These are phyloP conservation scores for Scolopax mira DNA, from an alignment of 2,113 vertebrate genomes.

Conservation along the genomic window DNA sequence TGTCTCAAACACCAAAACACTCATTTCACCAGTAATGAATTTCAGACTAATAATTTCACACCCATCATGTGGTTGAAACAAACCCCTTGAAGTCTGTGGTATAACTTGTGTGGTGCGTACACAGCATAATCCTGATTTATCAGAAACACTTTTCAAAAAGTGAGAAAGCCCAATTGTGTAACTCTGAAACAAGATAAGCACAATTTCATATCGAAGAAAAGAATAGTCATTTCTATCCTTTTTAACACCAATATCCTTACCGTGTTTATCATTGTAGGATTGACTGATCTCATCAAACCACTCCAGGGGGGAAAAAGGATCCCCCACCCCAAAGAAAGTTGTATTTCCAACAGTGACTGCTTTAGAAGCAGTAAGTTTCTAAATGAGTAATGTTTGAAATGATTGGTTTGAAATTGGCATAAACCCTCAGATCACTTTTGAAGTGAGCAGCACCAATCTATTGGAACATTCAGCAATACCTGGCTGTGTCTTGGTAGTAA, in stretches of 20 bases:
- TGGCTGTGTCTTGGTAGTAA: not conserved
- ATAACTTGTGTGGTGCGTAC: not conserved
- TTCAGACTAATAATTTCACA: conserved; percentile 54
- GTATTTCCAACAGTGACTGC: not conserved
- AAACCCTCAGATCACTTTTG: not conserved
- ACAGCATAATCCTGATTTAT: not conserved
- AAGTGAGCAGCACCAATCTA: not conserved
- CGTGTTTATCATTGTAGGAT: not conserved
- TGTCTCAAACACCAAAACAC: conserved; percentile 17
- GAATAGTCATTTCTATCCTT: not conserved
- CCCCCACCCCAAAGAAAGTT: not conserved
- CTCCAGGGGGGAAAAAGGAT: not conserved
- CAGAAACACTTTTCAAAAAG: conserved; percentile 29
- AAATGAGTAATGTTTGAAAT: not conserved
- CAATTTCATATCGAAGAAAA: not conserved
- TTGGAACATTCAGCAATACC: not conserved
- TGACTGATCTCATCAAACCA: not conserved
- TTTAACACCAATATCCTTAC: not conserved
- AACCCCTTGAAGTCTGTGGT: conserved; percentile 4
- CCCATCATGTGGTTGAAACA: conserved; percentile 39
- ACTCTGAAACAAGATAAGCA: not conserved
- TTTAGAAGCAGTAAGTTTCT: not conserved
- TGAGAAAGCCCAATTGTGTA: conserved; percentile 1
- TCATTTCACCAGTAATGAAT: conserved; percentile 45
- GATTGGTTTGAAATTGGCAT: not conserved